phyloP scores from a whole-genome alignment of 1,140 invertebrate species.

The Popillia japonica region DNA sequence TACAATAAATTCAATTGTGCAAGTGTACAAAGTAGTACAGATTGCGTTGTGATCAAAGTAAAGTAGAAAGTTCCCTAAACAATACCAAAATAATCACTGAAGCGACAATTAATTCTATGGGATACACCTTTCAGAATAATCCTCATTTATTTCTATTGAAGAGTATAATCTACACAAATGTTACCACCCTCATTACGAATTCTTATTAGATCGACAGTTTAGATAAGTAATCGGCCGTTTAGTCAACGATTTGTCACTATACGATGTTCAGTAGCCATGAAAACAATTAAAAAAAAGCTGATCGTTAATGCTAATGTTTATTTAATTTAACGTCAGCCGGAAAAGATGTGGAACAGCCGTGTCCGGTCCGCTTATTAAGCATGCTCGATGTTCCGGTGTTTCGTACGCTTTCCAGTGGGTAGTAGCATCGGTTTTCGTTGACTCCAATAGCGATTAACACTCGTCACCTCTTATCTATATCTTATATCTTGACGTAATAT shows the following conservation, averaged over 20 bases:
- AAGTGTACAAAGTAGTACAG: too few relatives aligned
- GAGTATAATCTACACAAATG: not conserved
- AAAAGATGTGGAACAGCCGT: constrained; percentile 41
- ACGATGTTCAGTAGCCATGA: constrained; percentile 43
- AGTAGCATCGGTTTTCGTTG: constrained; percentile 28
- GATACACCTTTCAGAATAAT: not conserved
- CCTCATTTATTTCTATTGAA: not conserved
- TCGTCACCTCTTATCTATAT: constrained; percentile 46
- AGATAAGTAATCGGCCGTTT: constrained; percentile 33
- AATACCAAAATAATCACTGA: too few relatives aligned
- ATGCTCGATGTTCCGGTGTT: constrained; percentile 47
- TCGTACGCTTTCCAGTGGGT: not conserved
- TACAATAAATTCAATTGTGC: too few relatives aligned
- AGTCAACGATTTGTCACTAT: constrained; percentile 17
- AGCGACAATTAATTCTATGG: too few relatives aligned
- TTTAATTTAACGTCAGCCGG: constrained; percentile 44
- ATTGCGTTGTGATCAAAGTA: too few relatives aligned
- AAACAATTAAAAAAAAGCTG: constrained; percentile 40
- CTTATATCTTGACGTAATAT: constrained; percentile 31
- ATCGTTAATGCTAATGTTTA: constrained; percentile 42
- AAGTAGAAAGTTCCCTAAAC: too few relatives aligned
- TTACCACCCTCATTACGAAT: not conserved
- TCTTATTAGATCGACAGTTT: constrained; percentile 25
- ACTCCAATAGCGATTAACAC: constrained; percentile 49
- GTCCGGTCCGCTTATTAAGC: constrained; percentile 48